These are phyloP conservation scores for Eurypyga helias DNA, from an alignment of 2,113 vertebrate species.

Conservation along the genomic window DNA sequence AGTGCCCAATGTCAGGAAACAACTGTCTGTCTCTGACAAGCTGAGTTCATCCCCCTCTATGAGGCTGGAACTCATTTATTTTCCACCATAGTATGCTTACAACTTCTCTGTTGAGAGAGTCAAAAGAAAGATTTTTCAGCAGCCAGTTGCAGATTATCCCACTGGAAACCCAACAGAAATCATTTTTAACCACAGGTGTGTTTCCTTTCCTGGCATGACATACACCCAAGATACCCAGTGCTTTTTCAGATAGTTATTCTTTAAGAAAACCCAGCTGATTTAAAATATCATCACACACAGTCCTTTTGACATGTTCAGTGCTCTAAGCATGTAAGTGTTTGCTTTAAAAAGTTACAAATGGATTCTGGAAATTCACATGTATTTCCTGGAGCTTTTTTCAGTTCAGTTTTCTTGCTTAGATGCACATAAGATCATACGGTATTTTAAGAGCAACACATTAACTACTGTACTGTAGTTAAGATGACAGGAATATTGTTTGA, in stretches of 20 bases:
- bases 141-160: neutral
- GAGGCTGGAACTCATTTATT: neutral
- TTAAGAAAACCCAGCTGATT: neutral
- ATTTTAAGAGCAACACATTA: neutral
- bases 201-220: neutral
- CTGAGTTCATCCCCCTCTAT: neutral
- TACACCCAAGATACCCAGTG: neutral
- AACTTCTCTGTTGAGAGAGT: neutral
- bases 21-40: constrained; percentile 35
- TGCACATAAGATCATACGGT: neutral
- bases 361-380: neutral
- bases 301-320: neutral
- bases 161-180: neutral
- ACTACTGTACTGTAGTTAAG: neutral
- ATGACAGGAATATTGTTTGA: neutral
- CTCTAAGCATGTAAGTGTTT: neutral
- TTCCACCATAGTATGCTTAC: neutral
- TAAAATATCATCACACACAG: neutral
- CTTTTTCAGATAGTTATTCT: neutral
- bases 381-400: neutral
- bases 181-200: neutral
- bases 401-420: neutral
- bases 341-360: neutral
- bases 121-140: neutral
- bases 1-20: constrained; percentile 58